Base-by-base conservation (phyloP, 1,140 invertebrate genomes). In the Cheumatopsyche charites region DNA sequence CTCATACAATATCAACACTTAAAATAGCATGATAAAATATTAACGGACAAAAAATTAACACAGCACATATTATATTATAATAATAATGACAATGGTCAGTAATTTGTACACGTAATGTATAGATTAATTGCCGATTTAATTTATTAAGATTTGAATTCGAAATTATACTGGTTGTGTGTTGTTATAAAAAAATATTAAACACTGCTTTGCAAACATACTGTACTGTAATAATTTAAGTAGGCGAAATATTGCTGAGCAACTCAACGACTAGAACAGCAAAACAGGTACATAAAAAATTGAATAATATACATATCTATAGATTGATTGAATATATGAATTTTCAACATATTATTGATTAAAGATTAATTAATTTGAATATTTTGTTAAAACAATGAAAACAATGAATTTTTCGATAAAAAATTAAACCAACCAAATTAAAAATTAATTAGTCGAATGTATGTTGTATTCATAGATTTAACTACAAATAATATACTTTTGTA, bases 141-240 rank as follows among this genome's bases (percentile, higher is more conserved):
- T n/a, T 19, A 49, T 15, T 49, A 19, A 49, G 4, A 5, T 49
- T 15, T 5, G 13, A 5, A 19, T 19, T 15, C 17, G 45, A 19
- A n/a, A 19, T 49, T 49, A 13, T 15, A 15, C 4, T 49, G 17
- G 17, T 13, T 5, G 17, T 19, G 42, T 7, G n/a, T 43, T n/a
- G 42, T 43, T 43, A 43, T 43, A 9, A 43, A 4, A 36, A 36
- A 36, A 36, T 4, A 36, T 4, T 36, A 4, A 36, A 36, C 29
- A 26, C 4, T 13, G 17, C 4, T 58, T 58, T 13, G 52, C 17
- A 13, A 58, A n/a, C 17, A 26, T 19, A 58, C 52, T 58, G 23
- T 58, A 26, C 52, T 58, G 9, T 36, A 58, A 58, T 58, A 58
- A 58, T 58, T 23, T 23, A 58, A 58, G 52, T 58, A 58, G 52